Base-by-base conservation (phyloP, 2,888 invertebrate species). In the Emmelina monodactyla region DNA sequence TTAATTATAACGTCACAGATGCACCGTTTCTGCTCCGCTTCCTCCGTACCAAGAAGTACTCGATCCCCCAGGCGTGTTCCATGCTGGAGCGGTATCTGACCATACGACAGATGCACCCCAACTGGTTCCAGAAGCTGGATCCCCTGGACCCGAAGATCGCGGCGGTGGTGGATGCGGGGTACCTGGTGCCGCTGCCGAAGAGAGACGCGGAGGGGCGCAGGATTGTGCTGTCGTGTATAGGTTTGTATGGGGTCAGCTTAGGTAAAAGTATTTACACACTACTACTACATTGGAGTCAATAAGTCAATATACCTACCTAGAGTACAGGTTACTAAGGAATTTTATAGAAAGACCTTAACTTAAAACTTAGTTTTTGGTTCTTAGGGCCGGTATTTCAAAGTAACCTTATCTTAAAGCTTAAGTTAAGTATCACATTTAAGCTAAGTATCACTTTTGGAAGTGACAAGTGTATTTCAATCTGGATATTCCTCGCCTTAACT, bases 1-100 rank as follows among this genome's bases (percentile, higher is more conserved):
- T 6, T 19, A 19, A 19, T 9, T 7, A 37, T 28, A 14, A 39
- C 10, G 45, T 53, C 45, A 2, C 73, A 84, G 93, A 94, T 58
- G 71, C 90, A 0, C 84, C 88, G 5, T 94, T 95, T 58, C 81
- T 94, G 11, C 78, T 94, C 28, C 84, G 94, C 31, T 94, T 94
- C 53, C 83, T 94, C 10, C 84, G 94, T 25, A 91, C 91, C 29
- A 92, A 92, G 67, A 94, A 94, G 62, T 94, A 91, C 70, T 91
- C 91, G 22, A 85, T 94, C 13, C 90, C 91, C 0, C 85, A 89
- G 60, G 89, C 94, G 0, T 91, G 93, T 51, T 89, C 91, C 42
- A 90, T 94, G 87, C 67, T 95, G 45, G 93, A 94, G 62, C 85
- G 91, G 32, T 95, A 94, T 64, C 76, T 95, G 36, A 89, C 89